Evolutionary conservation across 2,113 vertebrate species (phyloP).

Genomic region (Cyanocitta stelleri): DNA sequence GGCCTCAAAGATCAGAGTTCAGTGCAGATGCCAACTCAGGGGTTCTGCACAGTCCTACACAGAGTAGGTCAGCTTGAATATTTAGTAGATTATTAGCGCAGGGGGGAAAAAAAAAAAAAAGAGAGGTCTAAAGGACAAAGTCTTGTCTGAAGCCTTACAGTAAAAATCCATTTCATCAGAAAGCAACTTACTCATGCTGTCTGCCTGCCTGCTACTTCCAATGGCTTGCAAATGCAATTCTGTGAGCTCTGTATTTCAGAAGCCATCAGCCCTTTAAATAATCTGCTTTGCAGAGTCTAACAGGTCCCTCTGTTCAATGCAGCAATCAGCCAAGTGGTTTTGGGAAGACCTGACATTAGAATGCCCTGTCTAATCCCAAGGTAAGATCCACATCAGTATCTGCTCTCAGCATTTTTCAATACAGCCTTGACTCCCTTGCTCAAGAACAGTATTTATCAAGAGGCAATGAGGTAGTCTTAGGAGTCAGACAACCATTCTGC

Average conservation of each 20-base stretch:
- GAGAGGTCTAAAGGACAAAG: neutral
- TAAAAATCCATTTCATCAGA: neutral
- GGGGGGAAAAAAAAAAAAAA: neutral
- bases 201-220: neutral
- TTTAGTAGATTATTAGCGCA: neutral
- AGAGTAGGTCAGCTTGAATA: neutral
- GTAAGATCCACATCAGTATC: fast-evolving
- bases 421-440: neutral
- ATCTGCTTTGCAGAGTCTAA: neutral
- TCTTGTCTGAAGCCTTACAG: neutral
- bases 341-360: neutral
- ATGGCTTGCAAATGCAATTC: neutral
- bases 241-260: neutral
- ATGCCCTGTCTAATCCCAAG: neutral
- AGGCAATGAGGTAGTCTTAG: neutral
- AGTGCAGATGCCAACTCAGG: neutral
- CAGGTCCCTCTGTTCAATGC: neutral
- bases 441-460: neutral
- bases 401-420: neutral
- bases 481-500: neutral
- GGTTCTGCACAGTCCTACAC: neutral
- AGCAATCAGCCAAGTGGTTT: neutral
- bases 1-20: conserved; percentile 44
- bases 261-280: neutral
- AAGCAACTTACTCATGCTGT: neutral